Evolutionary conservation across 2,113 vertebrate species (phyloP).

Genomic region (Columbina picui): DNA sequence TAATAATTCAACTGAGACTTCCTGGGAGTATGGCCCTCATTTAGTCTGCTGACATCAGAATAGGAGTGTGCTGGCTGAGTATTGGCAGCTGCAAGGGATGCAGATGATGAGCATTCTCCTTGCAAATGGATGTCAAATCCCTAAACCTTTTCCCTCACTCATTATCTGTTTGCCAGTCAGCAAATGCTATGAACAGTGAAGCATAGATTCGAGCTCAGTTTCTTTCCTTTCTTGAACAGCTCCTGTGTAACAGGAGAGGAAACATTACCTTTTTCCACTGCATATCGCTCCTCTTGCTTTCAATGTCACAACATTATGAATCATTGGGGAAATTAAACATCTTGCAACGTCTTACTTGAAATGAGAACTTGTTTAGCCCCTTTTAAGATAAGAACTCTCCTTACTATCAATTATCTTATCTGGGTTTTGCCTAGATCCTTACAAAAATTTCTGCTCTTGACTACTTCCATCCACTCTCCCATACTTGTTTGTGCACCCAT

Average conservation of each 20-base stretch:
- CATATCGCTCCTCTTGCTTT: background rate
- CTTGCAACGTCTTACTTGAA: background rate
- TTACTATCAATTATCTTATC: background rate
- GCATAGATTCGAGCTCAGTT: background rate
- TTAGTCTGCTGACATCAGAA: conserved; percentile 37
- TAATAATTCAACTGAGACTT: conserved; percentile 49
- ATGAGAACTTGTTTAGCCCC: background rate
- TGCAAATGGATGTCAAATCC: background rate
- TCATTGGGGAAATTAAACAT: background rate
- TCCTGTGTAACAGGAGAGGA: background rate
- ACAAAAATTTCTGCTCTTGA: background rate
- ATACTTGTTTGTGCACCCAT: background rate
- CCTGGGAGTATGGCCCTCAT: conserved; percentile 15
- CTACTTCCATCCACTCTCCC: background rate
- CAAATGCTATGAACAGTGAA: background rate
- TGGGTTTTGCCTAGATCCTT: background rate
- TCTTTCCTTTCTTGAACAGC: background rate
- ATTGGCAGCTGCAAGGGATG: conserved; percentile 15
- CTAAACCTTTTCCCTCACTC: background rate
- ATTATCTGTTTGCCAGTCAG: background rate
- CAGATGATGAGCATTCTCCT: conserved; percentile 11
- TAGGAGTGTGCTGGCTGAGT: background rate
- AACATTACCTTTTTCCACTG: background rate
- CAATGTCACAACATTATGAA: background rate
- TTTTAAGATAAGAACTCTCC: background rate